Evolutionary conservation across 2,888 invertebrate genomes (phyloP), one percentile per base, ranked within the genome.

Genomic region (Drosophila atripex): DNA sequence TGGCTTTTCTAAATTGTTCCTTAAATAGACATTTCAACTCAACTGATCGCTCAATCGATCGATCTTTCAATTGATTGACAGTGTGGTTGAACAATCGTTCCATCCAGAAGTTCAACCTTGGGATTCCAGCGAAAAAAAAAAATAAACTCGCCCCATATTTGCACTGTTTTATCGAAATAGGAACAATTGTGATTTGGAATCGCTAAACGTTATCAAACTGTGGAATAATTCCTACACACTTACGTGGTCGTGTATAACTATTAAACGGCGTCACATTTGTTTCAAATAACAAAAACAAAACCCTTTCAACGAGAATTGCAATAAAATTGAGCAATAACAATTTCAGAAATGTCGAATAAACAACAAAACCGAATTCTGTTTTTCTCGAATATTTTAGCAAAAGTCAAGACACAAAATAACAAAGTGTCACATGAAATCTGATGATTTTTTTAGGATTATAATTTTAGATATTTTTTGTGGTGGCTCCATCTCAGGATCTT

Each of bases 61-160:
- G 59, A 41, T 47, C 9, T 35, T 18, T 49, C 49, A 7, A 30
- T 45, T 55, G 46, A 69, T 69, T 64, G 63, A 64, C 38, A 46
- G 69, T 23, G 9, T 14, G 63, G 45, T 64, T 54, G 70, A 68
- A 68, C 66, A 71, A 60, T 51, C 51, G 3, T 23, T 71, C 72
- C 39, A 61, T 68, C 61, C 52, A 71, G 47, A 60, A 30, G 60
- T 39, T 32, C 46, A 60, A 72, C 73, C 54, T 46, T 70, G 51
- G 46, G 54, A 55, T 38, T 38, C 12, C 14, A 28, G 16, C 43
- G 2, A 25, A 12, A 72, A 14, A 47, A 45, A 23, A 45, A 1
- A 21, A n/a, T n/a, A n/a, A n/a, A n/a, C n/a, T 68, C 69, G 70
- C 70, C 56, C 55, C 35, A 54, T 69, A 61, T 71, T 71, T 68